Evolutionary conservation across 1,140 invertebrate species (phyloP), one percentile per base, ranked within the genome.

Genomic region (Chelonus insularis): DNA sequence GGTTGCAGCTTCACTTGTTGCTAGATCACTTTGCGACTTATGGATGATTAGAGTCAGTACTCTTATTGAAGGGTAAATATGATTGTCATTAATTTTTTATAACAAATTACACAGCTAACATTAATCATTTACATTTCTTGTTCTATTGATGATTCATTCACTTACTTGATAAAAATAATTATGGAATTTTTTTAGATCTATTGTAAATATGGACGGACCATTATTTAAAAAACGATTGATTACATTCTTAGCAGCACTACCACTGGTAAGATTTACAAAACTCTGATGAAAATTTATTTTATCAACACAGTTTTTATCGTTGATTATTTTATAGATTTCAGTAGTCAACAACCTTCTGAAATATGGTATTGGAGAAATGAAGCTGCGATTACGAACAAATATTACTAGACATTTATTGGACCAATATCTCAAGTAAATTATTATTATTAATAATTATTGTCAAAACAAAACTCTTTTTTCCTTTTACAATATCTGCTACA

Each of bases 1-100:
- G 6, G 91, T 99, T 39, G 95, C 95, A 4, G 68, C 78, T 6
- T 88, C 93, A 20, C 82, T 99, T 6, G 84, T 97, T 7, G 86
- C 91, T 4, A 86, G 96, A 72, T 97, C 96, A 0, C 84, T 96
- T 20, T 97, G 95, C 75, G 97, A 99, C 83, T 86, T 99, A 47
- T 99, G 95, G 95, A 90, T 98, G 83, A 99, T 99, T 65, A 90
- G 93, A 69, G 93, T 93, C 79, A 90, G 90, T 11, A 99, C 96
- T 1, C 84, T 92, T 57, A 90, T 98, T 70, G 96, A 99, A 86
- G 94, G 90, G 92, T 94, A 79, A 77, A 78, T 59, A 25, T 37
- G 11, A 43, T n/a, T n/a, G n/a, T n/a, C n/a, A n/a, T n/a, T n/a
- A n/a, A n/a, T n/a, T n/a, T n/a, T n/a, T n/a, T n/a, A n/a, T n/a